A percentile compares a stretch with the other conserved stretches of the same genome.
These are phyloP conservation scores for Aphodius sticticus DNA, from an alignment of 2,888 invertebrate genomes.

Conservation along the genomic window DNA sequence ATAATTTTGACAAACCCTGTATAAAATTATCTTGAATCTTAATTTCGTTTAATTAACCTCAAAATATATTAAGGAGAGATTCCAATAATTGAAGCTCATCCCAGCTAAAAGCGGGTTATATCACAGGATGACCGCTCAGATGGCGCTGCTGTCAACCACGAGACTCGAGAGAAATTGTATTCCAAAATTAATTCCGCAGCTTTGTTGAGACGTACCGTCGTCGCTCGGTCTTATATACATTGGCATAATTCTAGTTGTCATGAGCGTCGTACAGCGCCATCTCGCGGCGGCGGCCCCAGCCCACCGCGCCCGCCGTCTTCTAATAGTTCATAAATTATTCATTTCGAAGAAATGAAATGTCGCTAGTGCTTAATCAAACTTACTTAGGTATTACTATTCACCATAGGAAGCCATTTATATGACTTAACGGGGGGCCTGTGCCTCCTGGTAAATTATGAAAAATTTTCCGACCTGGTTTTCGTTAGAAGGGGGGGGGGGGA, in stretches of 20 bases:
- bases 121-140: not conserved
- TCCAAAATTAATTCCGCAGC: not conserved
- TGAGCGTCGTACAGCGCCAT: not conserved
- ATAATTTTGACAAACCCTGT: too few relatives aligned
- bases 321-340: slow-evolving; percentile 34
- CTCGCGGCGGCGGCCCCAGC: not conserved
- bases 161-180: not conserved
- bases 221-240: not conserved
- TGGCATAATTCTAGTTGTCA: not conserved
- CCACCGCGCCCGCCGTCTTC: not conserved
- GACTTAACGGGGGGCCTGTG: not conserved
- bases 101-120: not conserved
- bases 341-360: slow-evolving; percentile 34
- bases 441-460: not conserved
- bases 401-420: not conserved
- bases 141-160: not conserved
- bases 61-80: too few relatives aligned
- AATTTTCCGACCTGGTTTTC: not conserved
- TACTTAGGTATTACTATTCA: slow-evolving; percentile 12
- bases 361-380: slow-evolving; percentile 34
- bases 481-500: not conserved
- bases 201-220: not conserved
- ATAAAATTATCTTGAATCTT: too few relatives aligned
- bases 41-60: too few relatives aligned
- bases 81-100: too few relatives aligned